A percentile compares a stretch with the other conserved stretches of the same genome.
phyloP scores from a whole-genome alignment of 2,888 invertebrate species.

The Hydrotaea diabolus region DNA sequence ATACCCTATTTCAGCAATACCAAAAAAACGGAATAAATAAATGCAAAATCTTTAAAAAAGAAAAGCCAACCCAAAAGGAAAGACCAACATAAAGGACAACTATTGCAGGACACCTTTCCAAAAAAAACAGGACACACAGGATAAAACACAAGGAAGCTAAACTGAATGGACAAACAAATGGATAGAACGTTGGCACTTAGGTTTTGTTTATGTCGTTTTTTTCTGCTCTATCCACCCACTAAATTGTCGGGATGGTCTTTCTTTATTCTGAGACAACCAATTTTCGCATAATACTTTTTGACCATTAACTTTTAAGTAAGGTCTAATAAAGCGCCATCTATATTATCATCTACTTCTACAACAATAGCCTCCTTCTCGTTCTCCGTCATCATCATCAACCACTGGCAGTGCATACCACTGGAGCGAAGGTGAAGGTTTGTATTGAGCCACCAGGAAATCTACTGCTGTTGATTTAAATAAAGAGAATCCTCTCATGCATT shows the following conservation, averaged over 20 bases:
- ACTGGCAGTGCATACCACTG: background rate
- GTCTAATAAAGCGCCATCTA: constrained; percentile 42
- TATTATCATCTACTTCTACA: background rate
- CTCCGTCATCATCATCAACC: background rate
- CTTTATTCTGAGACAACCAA: constrained; percentile 29
- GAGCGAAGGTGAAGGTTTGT: background rate
- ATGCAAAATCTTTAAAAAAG: constrained; percentile 22
- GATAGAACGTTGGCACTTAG: background rate
- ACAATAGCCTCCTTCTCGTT: background rate
- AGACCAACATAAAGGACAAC: constrained; percentile 11
- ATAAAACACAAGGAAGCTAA: constrained; percentile 14
- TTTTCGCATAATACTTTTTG: constrained; percentile 49
- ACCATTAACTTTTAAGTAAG: constrained; percentile 61
- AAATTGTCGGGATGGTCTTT: background rate
- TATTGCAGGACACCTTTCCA: constrained; percentile 5
- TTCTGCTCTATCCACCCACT: background rate
- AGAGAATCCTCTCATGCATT: constrained; percentile 33
- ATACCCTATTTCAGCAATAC: background rate
- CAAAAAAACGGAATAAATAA: background rate
- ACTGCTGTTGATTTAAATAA: constrained; percentile 17
- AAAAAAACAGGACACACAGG: background rate
- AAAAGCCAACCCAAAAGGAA: constrained; percentile 12
- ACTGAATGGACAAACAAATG: background rate
- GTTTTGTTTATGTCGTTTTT: background rate
- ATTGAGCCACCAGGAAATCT: constrained; percentile 17